A percentile compares a stretch with the other conserved stretches of the same genome.
Conservation (phyloP, 2,797 vertebrate species). For the Leontopithecus rosalia region DNA sequence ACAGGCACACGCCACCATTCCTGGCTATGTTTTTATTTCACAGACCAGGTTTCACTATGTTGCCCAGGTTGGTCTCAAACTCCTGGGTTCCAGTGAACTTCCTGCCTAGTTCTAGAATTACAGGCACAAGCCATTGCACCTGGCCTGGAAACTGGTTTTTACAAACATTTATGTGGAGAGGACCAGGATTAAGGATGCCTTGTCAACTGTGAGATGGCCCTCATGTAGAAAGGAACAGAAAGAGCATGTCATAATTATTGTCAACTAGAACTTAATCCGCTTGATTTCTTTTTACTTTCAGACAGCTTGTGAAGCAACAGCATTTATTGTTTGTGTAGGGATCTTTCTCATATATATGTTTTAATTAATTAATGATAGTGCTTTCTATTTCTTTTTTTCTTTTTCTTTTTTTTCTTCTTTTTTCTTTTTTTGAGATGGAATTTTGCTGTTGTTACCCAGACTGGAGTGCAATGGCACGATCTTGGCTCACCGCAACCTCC, state of each 20-base stretch:
- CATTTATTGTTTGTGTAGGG: not conserved
- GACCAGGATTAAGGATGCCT: not conserved
- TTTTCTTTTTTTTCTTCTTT: too few relatives aligned
- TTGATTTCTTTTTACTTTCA: not conserved
- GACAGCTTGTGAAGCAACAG: not conserved
- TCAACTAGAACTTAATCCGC: not conserved
- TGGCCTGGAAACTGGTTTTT: not conserved
- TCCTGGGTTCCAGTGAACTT: not conserved
- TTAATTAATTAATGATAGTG: not conserved
- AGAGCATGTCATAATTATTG: not conserved
- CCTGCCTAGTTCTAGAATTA: not conserved
- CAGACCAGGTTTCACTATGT: not conserved
- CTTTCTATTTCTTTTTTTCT: not conserved
- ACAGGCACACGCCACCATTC: not conserved
- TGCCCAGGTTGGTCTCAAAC: not conserved
- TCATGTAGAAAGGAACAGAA: constrained; percentile 27
- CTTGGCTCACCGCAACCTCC: too few relatives aligned
- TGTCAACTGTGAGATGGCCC: not conserved
- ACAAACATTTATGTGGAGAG: constrained; percentile 15
- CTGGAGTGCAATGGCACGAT: too few relatives aligned
- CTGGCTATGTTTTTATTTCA: not conserved
- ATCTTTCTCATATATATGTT: constrained; percentile 6
- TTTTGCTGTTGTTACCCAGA: too few relatives aligned
- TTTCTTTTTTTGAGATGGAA: too few relatives aligned
- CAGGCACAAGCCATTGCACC: not conserved